Evolutionary conservation across 2,113 vertebrate species (phyloP).

Genomic region (Daubentonia madagascariensis): DNA sequence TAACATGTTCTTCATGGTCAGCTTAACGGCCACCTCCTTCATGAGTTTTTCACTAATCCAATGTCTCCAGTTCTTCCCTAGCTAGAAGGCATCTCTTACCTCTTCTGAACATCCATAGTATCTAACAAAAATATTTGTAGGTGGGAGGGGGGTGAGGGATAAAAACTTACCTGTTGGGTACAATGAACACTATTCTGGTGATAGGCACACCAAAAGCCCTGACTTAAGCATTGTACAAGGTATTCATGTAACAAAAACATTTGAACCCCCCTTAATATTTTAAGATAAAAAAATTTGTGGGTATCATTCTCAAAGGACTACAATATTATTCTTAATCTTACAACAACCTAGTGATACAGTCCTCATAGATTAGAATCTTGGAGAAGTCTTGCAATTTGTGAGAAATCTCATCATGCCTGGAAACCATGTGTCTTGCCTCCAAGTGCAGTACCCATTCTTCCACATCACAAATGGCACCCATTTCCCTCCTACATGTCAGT

Average conservation of each 20-base stretch:
- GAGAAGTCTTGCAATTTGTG: neutral
- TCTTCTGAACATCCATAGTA: neutral
- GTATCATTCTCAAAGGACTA: neutral
- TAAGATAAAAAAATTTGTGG: too few relatives aligned
- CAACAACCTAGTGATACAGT: neutral
- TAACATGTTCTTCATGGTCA: too few relatives aligned
- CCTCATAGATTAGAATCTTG: neutral
- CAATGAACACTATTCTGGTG: too few relatives aligned
- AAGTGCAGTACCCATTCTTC: neutral
- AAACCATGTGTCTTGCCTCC: neutral
- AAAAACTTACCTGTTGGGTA: too few relatives aligned
- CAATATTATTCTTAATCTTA: neutral
- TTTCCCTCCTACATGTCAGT: neutral
- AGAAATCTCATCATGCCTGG: neutral
- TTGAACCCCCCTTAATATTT: too few relatives aligned
- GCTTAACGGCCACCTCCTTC: neutral
- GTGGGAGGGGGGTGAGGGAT: too few relatives aligned
- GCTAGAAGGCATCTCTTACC: neutral
- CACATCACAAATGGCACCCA: neutral
- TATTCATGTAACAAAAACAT: too few relatives aligned
- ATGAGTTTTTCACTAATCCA: neutral
- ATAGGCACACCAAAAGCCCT: too few relatives aligned
- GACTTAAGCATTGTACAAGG: too few relatives aligned
- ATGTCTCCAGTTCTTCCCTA: neutral
- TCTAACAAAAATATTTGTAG: neutral